phyloP scores from a whole-genome alignment of 2,888 invertebrate genomes.

The Leptarthrus brevirostris region DNA sequence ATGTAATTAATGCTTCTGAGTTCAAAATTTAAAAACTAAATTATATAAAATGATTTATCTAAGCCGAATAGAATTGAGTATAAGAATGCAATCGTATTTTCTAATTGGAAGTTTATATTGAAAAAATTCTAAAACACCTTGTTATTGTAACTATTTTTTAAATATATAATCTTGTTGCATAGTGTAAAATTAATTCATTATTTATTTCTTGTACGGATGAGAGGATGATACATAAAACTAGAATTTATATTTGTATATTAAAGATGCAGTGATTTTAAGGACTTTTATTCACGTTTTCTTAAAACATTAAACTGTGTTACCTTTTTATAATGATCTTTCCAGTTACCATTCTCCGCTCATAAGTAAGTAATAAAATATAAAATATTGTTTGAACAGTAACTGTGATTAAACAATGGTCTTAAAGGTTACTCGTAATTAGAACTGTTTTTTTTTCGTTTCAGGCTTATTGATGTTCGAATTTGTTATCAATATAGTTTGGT shows the following conservation, averaged over 20 bases:
- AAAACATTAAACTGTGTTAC: no score
- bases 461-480: no score
- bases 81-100: conserved; percentile 36
- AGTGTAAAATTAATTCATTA: conserved; percentile 37
- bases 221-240: conserved; percentile 18
- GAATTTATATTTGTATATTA: conserved; percentile 46
- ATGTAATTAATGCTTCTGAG: conserved; percentile 20
- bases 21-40: not conserved
- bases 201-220: conserved; percentile 26
- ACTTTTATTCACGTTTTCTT: conserved; percentile 28
- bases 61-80: conserved; percentile 35
- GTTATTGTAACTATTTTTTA: conserved; percentile 41
- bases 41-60: conserved; percentile 4
- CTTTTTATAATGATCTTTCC: no score
- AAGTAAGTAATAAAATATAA: no score
- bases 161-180: conserved; percentile 44
- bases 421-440: no score
- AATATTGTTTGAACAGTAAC: no score
- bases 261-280: conserved; percentile 32
- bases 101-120: conserved; percentile 34
- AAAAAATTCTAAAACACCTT: conserved; percentile 40
- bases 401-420: no score
- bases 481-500: no score
- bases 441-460: no score
- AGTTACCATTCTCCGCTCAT: no score